Percentiles rank a stretch among this genome's conserved stretches.
These are phyloP conservation scores for Glyphotaelius pellucidus DNA, from an alignment of 2,888 invertebrate species.

Conservation along the genomic window DNA sequence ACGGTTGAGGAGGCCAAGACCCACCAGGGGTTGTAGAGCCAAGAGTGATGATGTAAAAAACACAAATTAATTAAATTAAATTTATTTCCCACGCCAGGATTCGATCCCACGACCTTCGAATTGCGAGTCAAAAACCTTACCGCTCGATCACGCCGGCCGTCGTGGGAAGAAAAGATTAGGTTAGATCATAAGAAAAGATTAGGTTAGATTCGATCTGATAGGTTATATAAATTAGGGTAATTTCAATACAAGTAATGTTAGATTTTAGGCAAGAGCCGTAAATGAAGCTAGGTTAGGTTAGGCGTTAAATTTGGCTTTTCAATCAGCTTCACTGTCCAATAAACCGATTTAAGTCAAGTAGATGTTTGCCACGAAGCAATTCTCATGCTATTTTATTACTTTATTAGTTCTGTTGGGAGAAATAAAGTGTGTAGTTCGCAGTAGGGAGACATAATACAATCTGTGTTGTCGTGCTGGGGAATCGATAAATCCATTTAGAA, in stretches of 20 bases:
- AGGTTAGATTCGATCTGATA: too few species aligned
- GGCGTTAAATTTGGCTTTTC: background rate
- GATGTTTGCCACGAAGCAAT: background rate
- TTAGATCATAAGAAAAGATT: too few species aligned
- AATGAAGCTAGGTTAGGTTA: background rate
- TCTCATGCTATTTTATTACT: background rate
- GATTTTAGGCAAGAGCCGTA: background rate
- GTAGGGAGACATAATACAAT: background rate
- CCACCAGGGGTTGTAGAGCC: too few species aligned
- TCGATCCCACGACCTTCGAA: too few species aligned
- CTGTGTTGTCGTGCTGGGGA: background rate
- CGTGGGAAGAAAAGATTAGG: background rate
- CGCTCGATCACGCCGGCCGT: too few species aligned
- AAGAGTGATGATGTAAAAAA: too few species aligned
- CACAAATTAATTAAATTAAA: too few species aligned
- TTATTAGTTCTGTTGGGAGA: background rate
- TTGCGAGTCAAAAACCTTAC: too few species aligned
- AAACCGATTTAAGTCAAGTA: background rate
- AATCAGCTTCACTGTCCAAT: background rate
- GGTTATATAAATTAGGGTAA: background rate
- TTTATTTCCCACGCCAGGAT: too few species aligned
- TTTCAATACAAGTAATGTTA: background rate
- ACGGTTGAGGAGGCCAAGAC: too few species aligned
- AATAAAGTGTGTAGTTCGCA: background rate
- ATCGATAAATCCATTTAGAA: background rate